Base-by-base conservation (phyloP, 2,113 vertebrate genomes). In the Ammodytes dubius region DNA sequence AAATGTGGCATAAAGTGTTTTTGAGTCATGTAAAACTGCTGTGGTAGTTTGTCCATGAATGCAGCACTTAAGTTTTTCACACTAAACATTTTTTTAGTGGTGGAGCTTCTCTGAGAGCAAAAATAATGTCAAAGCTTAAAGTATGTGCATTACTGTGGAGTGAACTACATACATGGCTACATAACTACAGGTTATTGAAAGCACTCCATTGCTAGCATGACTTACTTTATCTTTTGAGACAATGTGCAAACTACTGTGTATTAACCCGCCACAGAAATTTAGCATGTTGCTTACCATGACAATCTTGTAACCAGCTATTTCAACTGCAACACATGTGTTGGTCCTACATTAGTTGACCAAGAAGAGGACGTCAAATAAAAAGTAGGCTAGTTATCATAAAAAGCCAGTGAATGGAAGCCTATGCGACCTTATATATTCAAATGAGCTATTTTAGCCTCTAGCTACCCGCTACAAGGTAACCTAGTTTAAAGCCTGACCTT, bases 1-100 rank as follows among this genome's bases (percentile, higher is more conserved):
- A 54, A 84, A 68, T 50, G 79, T 88, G 83, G 81, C 50, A 47
- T 54, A 65, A 45, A 46, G 27, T 69, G 68, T 82, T 77, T 81
- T 57, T 69, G 71, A 74, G 69, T 79, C 78, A 76, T 46, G 70
- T 60, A 14, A 35, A 70, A 52, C 64, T 35, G 35, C 69, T 46
- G 70, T 6, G 17, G 45, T 71, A 3, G 68, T 76, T 50, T 9
- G 2, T 52, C 27, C 56, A 6, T 46, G 54, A 69, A 75, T 64
- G 35, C 52, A 61, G 27, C 39, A 10, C 35, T 37, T 3, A 17
- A 49, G 70, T 10, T 72, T 71, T 82, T 50, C 7, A 46, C 45
- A 43, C 15, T 0, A n/a, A 64, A 61, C 11, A n/a, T 57, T 66
- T 52, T 27, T 37, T 40, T 10, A 12, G 1, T 6, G 17, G 58